A percentile compares a stretch with the other conserved stretches of the same genome.
These are phyloP conservation scores for Amblyornis subalaris DNA, from an alignment of 2,113 vertebrate species.

Conservation along the genomic window DNA sequence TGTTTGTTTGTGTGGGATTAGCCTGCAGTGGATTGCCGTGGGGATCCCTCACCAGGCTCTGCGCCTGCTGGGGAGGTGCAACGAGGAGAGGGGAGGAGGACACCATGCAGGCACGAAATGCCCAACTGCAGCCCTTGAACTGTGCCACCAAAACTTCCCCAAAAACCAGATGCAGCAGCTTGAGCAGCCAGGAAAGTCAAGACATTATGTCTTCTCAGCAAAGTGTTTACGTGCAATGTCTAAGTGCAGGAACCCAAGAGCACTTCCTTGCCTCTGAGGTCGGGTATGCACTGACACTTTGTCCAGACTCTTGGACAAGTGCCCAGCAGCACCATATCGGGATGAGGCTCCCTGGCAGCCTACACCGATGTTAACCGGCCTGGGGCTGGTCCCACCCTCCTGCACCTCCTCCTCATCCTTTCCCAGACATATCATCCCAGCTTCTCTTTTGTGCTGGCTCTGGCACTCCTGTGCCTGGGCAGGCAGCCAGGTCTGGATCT, in stretches of 20 bases:
- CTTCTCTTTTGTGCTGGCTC: slow-evolving; percentile 46
- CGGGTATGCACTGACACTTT: neutral
- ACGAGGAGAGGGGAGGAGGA: neutral
- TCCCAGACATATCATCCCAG: slow-evolving; percentile 19
- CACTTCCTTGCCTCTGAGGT: neutral
- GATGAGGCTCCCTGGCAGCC: neutral
- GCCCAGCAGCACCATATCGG: neutral
- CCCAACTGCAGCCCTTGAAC: neutral
- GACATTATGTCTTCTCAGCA: neutral
- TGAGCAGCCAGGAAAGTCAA: neutral
- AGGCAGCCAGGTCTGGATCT: slow-evolving; percentile 50
- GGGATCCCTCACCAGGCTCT: neutral
- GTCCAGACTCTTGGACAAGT: neutral
- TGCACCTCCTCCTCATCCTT: neutral
- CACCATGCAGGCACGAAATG: neutral
- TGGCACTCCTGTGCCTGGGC: slow-evolving; percentile 49
- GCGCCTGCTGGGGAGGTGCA: neutral
- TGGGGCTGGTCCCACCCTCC: neutral
- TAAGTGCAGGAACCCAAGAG: neutral
- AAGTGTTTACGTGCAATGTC: neutral
- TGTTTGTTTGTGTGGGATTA: neutral
- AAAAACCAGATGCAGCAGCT: neutral
- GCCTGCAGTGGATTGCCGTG: neutral
- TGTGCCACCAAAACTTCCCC: rapidly evolving
- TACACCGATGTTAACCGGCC: rapidly evolving